These are phyloP conservation scores for Venustaconcha ellipsiformis DNA, from an alignment of 1,140 invertebrate genomes.

Conservation along the genomic window DNA sequence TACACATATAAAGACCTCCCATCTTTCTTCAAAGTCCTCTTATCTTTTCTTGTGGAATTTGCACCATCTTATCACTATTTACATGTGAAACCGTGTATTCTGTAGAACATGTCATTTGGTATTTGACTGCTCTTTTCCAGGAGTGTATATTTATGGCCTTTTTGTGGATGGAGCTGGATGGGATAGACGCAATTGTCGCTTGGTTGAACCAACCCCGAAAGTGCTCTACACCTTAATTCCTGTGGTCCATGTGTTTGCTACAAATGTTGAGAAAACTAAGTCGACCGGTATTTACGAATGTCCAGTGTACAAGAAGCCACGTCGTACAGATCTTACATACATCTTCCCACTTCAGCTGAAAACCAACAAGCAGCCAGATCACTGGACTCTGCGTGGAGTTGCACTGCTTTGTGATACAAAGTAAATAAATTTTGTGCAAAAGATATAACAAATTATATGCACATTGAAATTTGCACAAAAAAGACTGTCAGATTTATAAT, in stretches of 20 bases:
- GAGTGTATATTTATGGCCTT: conserved; percentile 68
- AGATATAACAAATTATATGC: no score
- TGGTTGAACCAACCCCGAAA: conserved; percentile 67
- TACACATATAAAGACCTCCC: no score
- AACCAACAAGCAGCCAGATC: conserved; percentile 73
- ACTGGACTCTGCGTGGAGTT: conserved; percentile 86
- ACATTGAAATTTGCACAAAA: no score
- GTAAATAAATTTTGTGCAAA: conserved; percentile 70
- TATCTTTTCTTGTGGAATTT: no score
- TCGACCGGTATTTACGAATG: conserved; percentile 93
- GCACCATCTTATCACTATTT: no score
- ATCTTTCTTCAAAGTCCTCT: no score
- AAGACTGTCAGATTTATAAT: no score
- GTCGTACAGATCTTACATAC: conserved; percentile 93
- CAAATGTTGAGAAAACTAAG: conserved; percentile 83
- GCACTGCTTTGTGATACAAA: conserved; percentile 97
- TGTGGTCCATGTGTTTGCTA: conserved; percentile 88
- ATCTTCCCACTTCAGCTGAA: conserved; percentile 93
- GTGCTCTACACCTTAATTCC: conserved; percentile 66
- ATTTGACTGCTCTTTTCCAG: conserved; percentile 35
- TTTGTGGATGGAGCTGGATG: conserved; percentile 68
- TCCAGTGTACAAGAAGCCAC: conserved; percentile 95
- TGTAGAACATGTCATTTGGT: no score
- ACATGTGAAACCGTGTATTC: no score
- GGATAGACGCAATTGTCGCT: conserved; percentile 62